These are phyloP conservation scores for Artemia franciscana DNA, from an alignment of 1,140 invertebrate genomes.

Conservation along the genomic window DNA sequence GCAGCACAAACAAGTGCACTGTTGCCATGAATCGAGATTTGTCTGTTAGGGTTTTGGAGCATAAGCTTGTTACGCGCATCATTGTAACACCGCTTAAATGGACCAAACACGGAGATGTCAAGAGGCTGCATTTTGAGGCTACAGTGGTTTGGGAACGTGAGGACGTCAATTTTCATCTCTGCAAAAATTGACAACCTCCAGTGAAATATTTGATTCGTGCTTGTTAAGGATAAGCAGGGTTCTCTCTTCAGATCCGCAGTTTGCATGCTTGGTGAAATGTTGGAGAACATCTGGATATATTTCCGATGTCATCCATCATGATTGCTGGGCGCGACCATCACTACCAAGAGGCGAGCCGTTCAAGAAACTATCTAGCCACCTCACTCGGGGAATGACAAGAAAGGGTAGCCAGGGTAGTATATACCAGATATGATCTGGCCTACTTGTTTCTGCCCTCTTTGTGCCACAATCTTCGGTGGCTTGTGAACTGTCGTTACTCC, in stretches of 20 bases:
- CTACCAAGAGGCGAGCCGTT: conserved; percentile 20
- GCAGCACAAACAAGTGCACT: conserved; percentile 7
- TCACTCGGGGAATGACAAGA: no score
- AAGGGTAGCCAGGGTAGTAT: no score
- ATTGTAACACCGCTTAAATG: conserved; percentile 18
- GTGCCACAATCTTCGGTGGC: no score
- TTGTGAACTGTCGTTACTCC: no score
- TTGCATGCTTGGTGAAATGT: no score
- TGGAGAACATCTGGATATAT: no score
- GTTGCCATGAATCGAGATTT: conserved; percentile 12
- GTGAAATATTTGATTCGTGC: conserved; percentile 13
- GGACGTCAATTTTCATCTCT: conserved; percentile 33
- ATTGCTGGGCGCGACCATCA: not conserved
- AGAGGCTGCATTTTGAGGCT: conserved; percentile 19
- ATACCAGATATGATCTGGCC: no score
- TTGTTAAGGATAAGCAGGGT: conserved; percentile 10
- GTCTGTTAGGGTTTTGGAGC: conserved; percentile 11
- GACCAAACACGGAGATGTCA: conserved; percentile 16
- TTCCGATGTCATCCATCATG: no score
- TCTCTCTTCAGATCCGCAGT: no score
- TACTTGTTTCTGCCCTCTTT: no score
- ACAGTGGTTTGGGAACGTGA: conserved; percentile 17
- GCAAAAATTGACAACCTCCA: no score
- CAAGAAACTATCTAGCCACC: no score
- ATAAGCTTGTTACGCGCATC: conserved; percentile 14